phyloP scores from a whole-genome alignment of 2,113 vertebrate species.

The Pygoscelis antarcticus region DNA sequence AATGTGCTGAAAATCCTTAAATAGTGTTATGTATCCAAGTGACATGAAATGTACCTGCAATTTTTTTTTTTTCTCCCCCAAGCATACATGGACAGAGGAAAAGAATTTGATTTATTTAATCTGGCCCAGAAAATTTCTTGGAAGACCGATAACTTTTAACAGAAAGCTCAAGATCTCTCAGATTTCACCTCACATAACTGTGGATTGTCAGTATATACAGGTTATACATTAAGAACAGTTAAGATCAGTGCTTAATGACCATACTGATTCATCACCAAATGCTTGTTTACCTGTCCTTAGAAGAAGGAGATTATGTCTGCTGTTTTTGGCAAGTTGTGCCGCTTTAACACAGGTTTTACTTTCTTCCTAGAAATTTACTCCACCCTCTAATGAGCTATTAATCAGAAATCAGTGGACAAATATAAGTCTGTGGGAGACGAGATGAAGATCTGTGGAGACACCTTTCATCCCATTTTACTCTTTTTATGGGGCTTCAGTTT shows the following conservation, averaged over 20 bases:
- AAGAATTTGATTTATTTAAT: background rate
- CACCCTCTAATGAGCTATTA: constrained; percentile 10
- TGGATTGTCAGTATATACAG: background rate
- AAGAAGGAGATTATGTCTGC: background rate
- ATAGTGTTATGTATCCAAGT: background rate
- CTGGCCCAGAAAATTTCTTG: background rate
- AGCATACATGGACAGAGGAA: background rate
- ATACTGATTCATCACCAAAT: background rate
- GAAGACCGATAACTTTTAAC: background rate
- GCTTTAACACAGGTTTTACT: background rate
- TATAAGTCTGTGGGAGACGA: background rate
- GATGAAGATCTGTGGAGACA: constrained; percentile 34
- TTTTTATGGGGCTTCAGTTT: constrained; percentile 40
- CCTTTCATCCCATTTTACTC: constrained; percentile 28
- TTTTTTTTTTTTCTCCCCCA: background rate
- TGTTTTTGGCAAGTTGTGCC: background rate
- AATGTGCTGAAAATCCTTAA: background rate
- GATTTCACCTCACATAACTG: background rate
- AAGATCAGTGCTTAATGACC: background rate
- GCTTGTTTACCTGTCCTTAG: background rate
- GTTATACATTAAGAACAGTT: background rate
- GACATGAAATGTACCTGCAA: background rate
- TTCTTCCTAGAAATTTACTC: background rate
- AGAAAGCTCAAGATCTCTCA: background rate
- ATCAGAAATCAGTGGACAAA: background rate